Base-by-base conservation (phyloP, 2,888 invertebrate genomes). In the Eremobia ochroleuca region DNA sequence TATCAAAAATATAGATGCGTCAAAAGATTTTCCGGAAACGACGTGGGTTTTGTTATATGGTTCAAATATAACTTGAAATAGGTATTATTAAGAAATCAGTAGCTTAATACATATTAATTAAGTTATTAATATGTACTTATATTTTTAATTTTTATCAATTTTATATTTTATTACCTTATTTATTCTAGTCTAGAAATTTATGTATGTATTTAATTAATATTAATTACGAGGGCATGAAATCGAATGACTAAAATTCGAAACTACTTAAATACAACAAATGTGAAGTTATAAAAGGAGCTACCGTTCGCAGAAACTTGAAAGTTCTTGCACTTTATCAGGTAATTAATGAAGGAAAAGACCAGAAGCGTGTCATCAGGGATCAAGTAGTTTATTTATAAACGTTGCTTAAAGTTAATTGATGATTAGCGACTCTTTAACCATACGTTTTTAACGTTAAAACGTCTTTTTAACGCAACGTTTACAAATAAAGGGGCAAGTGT, bases 351-450 rank as follows among this genome's bases (percentile, higher is more conserved):
- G 34, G 43, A 61, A 73, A 43, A 28, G 1, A 28, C 28, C 5
- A 67, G 61, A 74, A 62, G n/a, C 46, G n/a, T 81, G 49, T 59
- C 34, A 3, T 3, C 2, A 34, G 46, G 13, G 25, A 18, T 43
- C 18, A 31, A 21, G 52, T n/a, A n/a, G n/a, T n/a, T n/a, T 55
- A n/a, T 55, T 55, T 52, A n/a, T 55, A 55, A 55, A 55, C 52
- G 52, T n/a, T 55, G 25, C 52, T 55, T 55, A n/a, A n/a, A 55
- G 11, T n/a, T 55, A 55, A 11, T 11, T 55, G 13, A 55, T 55
- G 52, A n/a, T n/a, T 55, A 11, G 11, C 11, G 11, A 55, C 52
- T 55, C 11, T 55, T 55, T 55, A 55, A 55, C 11, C 4, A n/a
- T 13, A 4, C n/a, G n/a, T 55, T n/a, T n/a, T 49, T 21, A 6